Evolutionary conservation across 2,797 vertebrate genomes (phyloP).

Genomic region (Amniataba percoides): DNA sequence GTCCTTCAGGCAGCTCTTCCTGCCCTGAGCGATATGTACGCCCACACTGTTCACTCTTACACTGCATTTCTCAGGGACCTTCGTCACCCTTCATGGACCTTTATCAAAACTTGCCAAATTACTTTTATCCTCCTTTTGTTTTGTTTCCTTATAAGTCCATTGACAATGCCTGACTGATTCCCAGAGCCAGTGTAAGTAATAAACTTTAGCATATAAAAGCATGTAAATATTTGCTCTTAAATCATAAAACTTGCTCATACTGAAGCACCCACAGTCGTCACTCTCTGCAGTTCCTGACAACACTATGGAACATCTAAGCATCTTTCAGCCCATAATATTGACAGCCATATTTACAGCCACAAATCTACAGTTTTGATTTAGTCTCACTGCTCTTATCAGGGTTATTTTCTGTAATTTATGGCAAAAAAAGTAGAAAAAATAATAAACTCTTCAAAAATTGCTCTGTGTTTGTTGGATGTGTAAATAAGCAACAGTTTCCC

Average conservation of each 20-base stretch:
- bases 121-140: slow-evolving; percentile 60
- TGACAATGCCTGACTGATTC: slow-evolving; percentile 10
- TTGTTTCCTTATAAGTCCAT: slow-evolving; percentile 18
- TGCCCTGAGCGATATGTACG: slow-evolving; percentile 33
- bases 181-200: not conserved
- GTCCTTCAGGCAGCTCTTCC: slow-evolving; percentile 58
- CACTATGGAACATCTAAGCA: not conserved
- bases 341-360: not conserved
- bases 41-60: slow-evolving; percentile 18
- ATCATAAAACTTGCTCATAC: not conserved
- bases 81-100: slow-evolving; percentile 37
- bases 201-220: not conserved
- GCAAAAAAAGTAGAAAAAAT: too few relatives aligned
- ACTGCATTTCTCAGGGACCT: slow-evolving; percentile 44
- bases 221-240: not conserved
- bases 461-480: not conserved
- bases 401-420: not conserved
- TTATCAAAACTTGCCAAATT: slow-evolving; percentile 17
- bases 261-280: not conserved
- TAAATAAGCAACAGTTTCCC: not conserved
- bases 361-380: not conserved
- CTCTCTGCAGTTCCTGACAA: not conserved
- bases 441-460: too few relatives aligned
- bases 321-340: not conserved
- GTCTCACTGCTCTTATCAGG: not conserved